Evolutionary conservation across 2,797 vertebrate genomes (phyloP).

Genomic region (Monodelphis domestica): DNA sequence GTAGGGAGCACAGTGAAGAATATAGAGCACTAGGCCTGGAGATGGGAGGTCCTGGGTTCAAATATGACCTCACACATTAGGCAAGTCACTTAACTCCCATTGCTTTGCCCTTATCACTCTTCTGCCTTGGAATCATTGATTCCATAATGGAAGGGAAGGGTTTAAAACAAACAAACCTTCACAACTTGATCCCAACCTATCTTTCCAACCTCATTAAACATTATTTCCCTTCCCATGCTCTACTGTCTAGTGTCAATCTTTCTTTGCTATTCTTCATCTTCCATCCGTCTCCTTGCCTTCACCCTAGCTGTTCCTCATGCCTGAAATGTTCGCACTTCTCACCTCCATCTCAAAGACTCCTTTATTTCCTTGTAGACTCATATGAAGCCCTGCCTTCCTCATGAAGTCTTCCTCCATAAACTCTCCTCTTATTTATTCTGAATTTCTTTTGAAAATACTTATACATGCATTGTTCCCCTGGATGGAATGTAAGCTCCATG

Average conservation of each 20-base stretch:
- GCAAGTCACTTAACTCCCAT: no score
- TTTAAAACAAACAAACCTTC: no score
- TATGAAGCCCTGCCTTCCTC: background rate
- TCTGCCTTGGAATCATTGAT: no score
- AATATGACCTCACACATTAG: no score
- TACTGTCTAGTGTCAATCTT: background rate
- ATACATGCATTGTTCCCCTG: background rate
- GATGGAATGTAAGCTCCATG: background rate
- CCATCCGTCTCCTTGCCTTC: no score
- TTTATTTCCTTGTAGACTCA: background rate
- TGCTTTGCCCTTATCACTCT: no score
- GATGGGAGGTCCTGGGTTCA: no score
- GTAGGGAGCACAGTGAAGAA: no score
- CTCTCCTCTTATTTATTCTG: background rate
- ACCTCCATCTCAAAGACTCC: background rate
- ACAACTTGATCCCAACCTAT: background rate
- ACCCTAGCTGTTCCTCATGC: background rate
- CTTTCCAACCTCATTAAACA: background rate
- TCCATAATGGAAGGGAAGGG: no score
- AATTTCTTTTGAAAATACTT: background rate
- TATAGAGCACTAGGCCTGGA: no score
- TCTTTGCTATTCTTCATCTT: background rate
- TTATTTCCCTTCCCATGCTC: background rate
- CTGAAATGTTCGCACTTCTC: background rate
- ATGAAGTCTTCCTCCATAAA: background rate